Evolutionary conservation across 1,140 invertebrate genomes (phyloP).

Genomic region (Drosophila aff.): DNA sequence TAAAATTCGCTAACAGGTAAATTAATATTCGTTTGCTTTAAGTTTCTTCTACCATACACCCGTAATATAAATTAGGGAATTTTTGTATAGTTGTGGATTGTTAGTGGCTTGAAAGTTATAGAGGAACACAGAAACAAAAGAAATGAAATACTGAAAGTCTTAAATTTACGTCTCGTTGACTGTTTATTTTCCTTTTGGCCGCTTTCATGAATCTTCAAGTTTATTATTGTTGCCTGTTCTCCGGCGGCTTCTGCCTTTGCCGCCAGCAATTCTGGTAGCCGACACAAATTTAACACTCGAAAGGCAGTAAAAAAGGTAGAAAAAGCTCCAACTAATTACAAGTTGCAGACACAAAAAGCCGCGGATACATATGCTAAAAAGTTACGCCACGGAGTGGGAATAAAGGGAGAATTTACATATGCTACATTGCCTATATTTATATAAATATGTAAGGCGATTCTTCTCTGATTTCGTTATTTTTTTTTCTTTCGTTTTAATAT

Average conservation of each 20-base stretch:
- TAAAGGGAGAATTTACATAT: conserved; percentile 52
- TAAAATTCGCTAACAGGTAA: neutral
- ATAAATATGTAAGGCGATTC: conserved; percentile 42
- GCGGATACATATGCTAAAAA: conserved; percentile 55
- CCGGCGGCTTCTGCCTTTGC: conserved; percentile 41
- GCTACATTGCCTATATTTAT: conserved; percentile 18
- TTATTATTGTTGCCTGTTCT: conserved; percentile 74
- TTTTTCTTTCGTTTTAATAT: conserved; percentile 27
- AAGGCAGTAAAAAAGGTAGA: conserved; percentile 59
- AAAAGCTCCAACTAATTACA: conserved; percentile 76
- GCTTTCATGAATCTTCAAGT: conserved; percentile 81
- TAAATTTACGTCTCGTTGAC: conserved; percentile 74
- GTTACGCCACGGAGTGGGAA: conserved; percentile 13
- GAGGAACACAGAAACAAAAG: conserved; percentile 60
- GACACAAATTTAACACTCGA: conserved; percentile 65
- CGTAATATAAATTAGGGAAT: neutral
- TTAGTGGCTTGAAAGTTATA: conserved; percentile 25
- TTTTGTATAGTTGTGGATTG: conserved; percentile 51
- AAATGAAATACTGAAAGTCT: conserved; percentile 79
- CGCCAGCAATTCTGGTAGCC: conserved; percentile 64
- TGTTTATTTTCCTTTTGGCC: conserved; percentile 79
- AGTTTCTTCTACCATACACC: neutral
- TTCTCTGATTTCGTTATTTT: conserved; percentile 25
- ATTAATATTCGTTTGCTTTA: neutral
- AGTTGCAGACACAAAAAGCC: conserved; percentile 47